Evolutionary conservation across 2,113 vertebrate species (phyloP).

Genomic region (Pituophis catenifer): DNA sequence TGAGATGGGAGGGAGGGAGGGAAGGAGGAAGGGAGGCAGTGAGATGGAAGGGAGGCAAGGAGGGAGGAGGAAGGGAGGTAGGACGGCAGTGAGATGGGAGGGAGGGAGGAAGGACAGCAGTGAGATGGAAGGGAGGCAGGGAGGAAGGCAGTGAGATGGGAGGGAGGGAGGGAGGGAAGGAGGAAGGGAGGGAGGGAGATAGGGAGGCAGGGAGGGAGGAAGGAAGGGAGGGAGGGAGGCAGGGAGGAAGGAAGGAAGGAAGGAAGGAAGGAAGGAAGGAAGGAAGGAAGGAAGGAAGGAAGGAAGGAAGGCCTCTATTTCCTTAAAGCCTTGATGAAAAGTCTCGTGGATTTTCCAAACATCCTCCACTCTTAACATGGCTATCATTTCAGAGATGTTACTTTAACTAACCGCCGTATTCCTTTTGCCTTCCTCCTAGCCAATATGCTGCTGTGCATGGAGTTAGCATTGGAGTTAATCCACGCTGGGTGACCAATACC

Average conservation of each 20-base stretch:
- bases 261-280: neutral
- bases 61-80: no score
- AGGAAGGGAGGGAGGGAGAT: no score
- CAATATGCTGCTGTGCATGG: neutral
- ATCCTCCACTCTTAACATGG: neutral
- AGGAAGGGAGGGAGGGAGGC: no score
- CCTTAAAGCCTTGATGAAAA: neutral
- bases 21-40: neutral
- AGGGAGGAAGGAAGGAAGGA: no score
- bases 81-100: no score
- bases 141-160: no score
- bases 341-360: neutral
- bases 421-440: no score
- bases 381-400: neutral
- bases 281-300: neutral
- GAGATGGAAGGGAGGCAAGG: neutral
- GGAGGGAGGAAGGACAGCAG: no score
- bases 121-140: no score
- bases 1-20: no score
- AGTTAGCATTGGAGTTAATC: neutral
- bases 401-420: neutral
- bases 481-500: neutral
- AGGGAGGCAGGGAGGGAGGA: rapidly evolving
- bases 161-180: no score
- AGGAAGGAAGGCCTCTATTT: neutral